phyloP scores from a whole-genome alignment of 2,113 vertebrate genomes.

The Eulacestoma nigropectus region DNA sequence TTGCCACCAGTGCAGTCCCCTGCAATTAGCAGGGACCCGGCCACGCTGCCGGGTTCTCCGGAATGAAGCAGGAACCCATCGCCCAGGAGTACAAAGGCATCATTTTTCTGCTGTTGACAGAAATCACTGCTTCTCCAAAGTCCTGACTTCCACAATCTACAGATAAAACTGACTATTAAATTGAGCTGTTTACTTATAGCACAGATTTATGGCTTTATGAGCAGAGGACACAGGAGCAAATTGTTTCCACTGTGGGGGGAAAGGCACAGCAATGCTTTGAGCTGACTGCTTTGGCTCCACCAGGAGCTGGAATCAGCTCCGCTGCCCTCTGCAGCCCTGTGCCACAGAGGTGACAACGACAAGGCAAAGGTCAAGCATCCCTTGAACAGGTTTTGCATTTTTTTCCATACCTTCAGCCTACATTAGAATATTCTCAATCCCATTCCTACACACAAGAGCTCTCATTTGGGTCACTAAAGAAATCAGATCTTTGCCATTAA shows the following conservation, averaged over 20 bases:
- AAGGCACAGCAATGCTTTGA: not conserved
- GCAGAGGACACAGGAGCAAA: not conserved
- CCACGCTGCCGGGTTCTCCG: not conserved
- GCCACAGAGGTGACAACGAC: rapidly evolving
- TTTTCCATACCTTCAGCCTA: not conserved
- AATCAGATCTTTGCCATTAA: not conserved
- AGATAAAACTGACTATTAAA: not conserved
- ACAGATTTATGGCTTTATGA: not conserved
- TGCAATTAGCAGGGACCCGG: slow-evolving; percentile 50
- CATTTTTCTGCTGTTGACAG: not conserved
- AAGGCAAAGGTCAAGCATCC: not conserved
- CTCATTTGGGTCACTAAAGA: not conserved
- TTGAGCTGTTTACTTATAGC: not conserved
- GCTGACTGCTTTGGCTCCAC: rapidly evolving
- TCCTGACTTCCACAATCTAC: not conserved
- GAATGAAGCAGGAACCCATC: not conserved
- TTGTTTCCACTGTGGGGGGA: not conserved
- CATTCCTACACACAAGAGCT: not conserved
- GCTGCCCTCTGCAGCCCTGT: not conserved
- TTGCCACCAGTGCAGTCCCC: slow-evolving; percentile 71
- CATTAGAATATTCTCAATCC: not conserved
- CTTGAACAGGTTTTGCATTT: rapidly evolving
- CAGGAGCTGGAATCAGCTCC: rapidly evolving
- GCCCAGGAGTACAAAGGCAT: rapidly evolving
- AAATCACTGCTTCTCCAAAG: not conserved